Evolutionary conservation across 2,888 invertebrate species (phyloP), one percentile per base, ranked within the genome.

Genomic region (Lasioglossum villosulum): DNA sequence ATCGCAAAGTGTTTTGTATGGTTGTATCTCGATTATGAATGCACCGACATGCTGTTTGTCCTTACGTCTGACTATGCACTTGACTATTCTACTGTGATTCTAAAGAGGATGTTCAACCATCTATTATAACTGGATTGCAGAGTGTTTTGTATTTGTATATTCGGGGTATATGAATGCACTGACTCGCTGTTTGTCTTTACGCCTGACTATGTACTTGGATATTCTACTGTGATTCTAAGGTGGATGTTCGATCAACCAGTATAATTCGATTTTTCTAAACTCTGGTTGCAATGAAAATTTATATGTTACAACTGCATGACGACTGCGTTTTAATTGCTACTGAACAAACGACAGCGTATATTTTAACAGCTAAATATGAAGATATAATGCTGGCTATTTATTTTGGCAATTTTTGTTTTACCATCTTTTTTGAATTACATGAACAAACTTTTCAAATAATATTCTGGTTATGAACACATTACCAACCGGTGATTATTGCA

Each of bases 301-400:
- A 23, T 3, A 0, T n/a, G n/a, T n/a, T n/a, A 52, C n/a, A n/a
- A 8, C 0, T 2, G 23, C 23, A 10, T 2, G 2, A n/a, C 6
- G 52, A 52, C 23, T 23, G 48, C 19, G 6, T 48, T 48, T 48
- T 48, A 23, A 48, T 23, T 48, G 6, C 6, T 23, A 23, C 23
- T 23, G 23, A 48, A 23, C 6, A 48, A 48, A 23, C 45, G 4
- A 45, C 4, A 45, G 16, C 16, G 16, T 45, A 45, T 48, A 2
- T 23, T 52, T 52, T 19, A 19, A 48, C 19, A 48, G 48, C 5
- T 19, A 19, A 48, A 48, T 48, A 52, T 6, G 8, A 23, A 8
- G 2, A 48, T 23, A 48, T 23, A 6, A 19, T 48, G 4, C 45
- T 48, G 19, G 45, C 5, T 48, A 19, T 23, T 48, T 48, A 48